Conservation (phyloP, 2,797 vertebrate species). For the Natrix natrix region DNA sequence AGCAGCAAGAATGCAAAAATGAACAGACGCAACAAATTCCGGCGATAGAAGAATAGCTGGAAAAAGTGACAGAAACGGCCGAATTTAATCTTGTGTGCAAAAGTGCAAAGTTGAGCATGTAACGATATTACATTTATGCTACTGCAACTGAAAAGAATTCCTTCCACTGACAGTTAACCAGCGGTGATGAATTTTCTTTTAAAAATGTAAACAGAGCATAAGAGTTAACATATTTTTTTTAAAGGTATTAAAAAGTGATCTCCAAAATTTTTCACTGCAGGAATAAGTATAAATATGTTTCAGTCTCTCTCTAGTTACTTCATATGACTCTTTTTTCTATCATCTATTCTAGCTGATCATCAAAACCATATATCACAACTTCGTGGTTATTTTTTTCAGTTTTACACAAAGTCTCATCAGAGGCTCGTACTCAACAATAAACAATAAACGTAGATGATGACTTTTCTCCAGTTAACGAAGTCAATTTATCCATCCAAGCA, state of each 20-base stretch:
- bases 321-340: neutral
- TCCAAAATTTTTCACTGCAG: too few relatives aligned
- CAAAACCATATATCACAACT: neutral
- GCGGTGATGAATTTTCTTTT: neutral
- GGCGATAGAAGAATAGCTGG: too few relatives aligned
- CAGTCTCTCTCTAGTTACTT: too few relatives aligned
- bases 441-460: neutral
- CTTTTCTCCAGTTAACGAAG: neutral
- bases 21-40: too few relatives aligned
- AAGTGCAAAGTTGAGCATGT: too few relatives aligned
- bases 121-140: too few relatives aligned
- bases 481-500: neutral
- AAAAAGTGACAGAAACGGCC: too few relatives aligned
- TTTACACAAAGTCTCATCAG: neutral
- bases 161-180: neutral
- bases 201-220: neutral
- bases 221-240: too few relatives aligned
- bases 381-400: neutral
- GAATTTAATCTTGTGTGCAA: too few relatives aligned
- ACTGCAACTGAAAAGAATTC: neutral
- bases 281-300: too few relatives aligned
- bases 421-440: neutral
- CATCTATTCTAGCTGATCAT: neutral
- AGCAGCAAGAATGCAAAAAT: too few relatives aligned
- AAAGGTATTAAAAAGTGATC: too few relatives aligned